A percentile compares a stretch with the other conserved stretches of the same genome.
phyloP scores from a whole-genome alignment of 1,140 invertebrate species.

The Drosophila novamexicana region DNA sequence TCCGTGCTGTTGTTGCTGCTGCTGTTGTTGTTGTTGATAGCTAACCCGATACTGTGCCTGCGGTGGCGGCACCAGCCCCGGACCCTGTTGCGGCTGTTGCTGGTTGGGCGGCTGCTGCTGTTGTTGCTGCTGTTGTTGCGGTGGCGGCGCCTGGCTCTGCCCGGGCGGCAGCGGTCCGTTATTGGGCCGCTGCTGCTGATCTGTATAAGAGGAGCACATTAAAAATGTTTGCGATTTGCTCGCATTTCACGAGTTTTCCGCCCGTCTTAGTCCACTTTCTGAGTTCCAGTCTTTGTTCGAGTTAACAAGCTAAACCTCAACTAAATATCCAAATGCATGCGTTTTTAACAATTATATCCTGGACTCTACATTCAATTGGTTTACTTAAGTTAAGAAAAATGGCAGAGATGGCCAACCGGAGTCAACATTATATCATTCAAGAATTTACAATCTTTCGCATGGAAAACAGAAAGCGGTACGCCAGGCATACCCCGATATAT shows the following conservation, averaged over 20 bases:
- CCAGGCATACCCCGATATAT: background rate
- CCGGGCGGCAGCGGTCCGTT: constrained; percentile 52
- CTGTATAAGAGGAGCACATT: constrained; percentile 25
- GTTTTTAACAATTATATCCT: no score
- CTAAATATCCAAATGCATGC: no score
- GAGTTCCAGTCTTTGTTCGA: no score
- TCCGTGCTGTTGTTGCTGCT: constrained; percentile 84
- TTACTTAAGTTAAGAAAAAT: no score
- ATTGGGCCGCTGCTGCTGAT: constrained; percentile 76
- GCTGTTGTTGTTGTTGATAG: constrained; percentile 85
- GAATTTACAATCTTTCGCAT: no score
- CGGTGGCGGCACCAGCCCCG: constrained; percentile 72
- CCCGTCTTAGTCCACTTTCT: no score
- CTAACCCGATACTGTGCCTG: constrained; percentile 84
- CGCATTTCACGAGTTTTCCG: no score
- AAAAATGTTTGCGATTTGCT: no score
- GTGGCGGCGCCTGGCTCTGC: constrained; percentile 41
- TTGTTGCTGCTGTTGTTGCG: constrained; percentile 56
- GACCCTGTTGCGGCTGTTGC: constrained; percentile 76
- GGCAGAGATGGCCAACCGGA: no score
- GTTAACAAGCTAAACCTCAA: no score
- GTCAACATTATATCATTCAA: no score
- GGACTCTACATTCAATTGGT: no score
- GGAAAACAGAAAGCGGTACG: background rate
- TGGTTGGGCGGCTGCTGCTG: constrained; percentile 78